These are phyloP conservation scores for Diachasmimorpha longicaudata DNA, from an alignment of 1,140 invertebrate genomes.

Conservation along the genomic window DNA sequence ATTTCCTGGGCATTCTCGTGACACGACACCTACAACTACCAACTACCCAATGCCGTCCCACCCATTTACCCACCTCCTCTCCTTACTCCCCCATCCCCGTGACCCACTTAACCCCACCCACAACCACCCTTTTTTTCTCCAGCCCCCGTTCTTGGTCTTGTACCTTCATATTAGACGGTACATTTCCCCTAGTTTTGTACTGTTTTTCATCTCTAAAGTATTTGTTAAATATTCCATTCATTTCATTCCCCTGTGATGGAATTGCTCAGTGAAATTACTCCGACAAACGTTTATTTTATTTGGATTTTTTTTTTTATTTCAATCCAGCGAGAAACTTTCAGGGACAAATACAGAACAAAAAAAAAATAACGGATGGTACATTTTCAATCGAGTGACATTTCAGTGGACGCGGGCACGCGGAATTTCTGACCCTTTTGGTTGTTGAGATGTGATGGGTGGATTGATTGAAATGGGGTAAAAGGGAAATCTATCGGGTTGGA, in stretches of 20 bases:
- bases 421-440: neutral
- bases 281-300: too few relatives aligned
- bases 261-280: too few relatives aligned
- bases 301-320: too few relatives aligned
- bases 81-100: too few relatives aligned
- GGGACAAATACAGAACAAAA: too few relatives aligned
- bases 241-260: too few relatives aligned
- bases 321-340: too few relatives aligned
- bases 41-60: neutral
- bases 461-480: neutral
- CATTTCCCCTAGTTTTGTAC: neutral
- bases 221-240: too few relatives aligned
- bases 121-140: neutral
- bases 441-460: neutral
- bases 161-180: neutral
- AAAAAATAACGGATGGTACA: neutral
- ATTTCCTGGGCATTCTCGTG: slow-evolving; percentile 20
- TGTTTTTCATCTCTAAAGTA: too few relatives aligned
- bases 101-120: neutral
- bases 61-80: neutral
- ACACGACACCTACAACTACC: slow-evolving; percentile 3
- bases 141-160: neutral
- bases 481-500: neutral
- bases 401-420: neutral
- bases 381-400: neutral